Evolutionary conservation across 1,140 invertebrate genomes (phyloP).

Genomic region (Trichomalopsis sarcophagae): DNA sequence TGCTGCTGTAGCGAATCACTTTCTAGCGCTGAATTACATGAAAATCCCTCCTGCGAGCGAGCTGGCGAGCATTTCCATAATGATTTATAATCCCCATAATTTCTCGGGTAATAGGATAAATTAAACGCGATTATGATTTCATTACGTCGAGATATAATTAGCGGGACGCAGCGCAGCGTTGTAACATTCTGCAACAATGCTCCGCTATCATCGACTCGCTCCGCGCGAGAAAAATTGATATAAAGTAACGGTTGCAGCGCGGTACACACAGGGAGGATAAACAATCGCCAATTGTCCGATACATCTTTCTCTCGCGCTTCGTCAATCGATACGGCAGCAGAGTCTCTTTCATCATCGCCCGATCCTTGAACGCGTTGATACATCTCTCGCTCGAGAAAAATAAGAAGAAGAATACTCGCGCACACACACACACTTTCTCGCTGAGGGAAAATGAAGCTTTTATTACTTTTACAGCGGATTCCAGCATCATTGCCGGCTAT

Average conservation of each 20-base stretch:
- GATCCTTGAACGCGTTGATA: constrained; percentile 33
- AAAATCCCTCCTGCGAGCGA: not conserved
- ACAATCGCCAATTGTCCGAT: constrained; percentile 61
- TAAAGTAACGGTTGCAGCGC: no score
- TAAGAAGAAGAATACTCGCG: not conserved
- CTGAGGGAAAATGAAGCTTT: not conserved
- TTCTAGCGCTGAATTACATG: constrained; percentile 13
- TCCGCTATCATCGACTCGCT: not conserved
- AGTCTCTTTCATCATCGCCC: constrained; percentile 17
- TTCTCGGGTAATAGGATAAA: constrained; percentile 13
- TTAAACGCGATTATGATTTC: constrained; percentile 11
- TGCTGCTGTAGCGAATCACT: not conserved
- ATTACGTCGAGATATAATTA: constrained; percentile 5
- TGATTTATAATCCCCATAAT: constrained; percentile 19
- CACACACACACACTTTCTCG: not conserved
- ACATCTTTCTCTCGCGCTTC: constrained; percentile 42
- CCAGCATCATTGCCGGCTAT: not conserved
- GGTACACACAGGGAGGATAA: constrained; percentile 24
- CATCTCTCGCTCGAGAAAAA: not conserved
- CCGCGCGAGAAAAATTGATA: constrained; percentile 14
- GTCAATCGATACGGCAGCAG: not conserved
- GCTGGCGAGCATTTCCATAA: not conserved
- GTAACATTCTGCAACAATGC: not conserved
- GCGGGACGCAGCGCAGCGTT: not conserved
- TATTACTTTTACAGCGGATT: not conserved